Evolutionary conservation across 2,113 vertebrate genomes (phyloP), one percentile per base, ranked within the genome.

Genomic region (Lepus europaeus): DNA sequence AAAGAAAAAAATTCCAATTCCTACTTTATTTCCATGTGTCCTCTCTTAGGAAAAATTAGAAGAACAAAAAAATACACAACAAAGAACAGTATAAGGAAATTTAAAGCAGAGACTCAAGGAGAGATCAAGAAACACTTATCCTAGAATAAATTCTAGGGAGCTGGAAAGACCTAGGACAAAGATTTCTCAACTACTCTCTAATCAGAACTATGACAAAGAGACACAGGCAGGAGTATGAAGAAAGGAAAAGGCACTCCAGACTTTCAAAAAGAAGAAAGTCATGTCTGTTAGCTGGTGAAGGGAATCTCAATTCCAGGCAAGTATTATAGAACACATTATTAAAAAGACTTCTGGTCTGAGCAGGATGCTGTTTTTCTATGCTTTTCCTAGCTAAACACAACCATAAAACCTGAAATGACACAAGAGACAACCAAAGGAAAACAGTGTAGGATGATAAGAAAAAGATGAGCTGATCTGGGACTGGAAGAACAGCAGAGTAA

Each of bases 121-220:
- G 14, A 95, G 69, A 88, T 93, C 66, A 86, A 93, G 72, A 87
- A 84, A 74, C 31, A 92, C 16, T 89, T 88, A 36, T 73, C 36
- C 49, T 83, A 56, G 63, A 91, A 95, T 87, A 97, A 94, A 95
- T 95, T 92, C 51, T 64, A 89, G 78, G 39, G 94, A 76, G 94
- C 78, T 78, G 23, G 79, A 90, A 95, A 96, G 77, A 94, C 45
- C 27, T n/a, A 92, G 89, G 51, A 69, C 78, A 94, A 95, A 94
- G 36, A 88, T 82, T 94, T 96, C 87, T 59, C 93, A 96, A 96
- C n/a, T 90, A 83, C 59, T 92, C 31, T 95, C 91, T 95, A 94
- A 73, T 86, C 64, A 96, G 82, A 93, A 95, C 64, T 94, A 27
- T 92, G 93, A 88, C 90, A 93, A 93, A 89, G 64, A 95, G 31